A percentile compares a stretch with the other conserved stretches of the same genome.
Evolutionary conservation across 2,888 invertebrate species (phyloP).

Genomic region (Calameuta filiformis): DNA sequence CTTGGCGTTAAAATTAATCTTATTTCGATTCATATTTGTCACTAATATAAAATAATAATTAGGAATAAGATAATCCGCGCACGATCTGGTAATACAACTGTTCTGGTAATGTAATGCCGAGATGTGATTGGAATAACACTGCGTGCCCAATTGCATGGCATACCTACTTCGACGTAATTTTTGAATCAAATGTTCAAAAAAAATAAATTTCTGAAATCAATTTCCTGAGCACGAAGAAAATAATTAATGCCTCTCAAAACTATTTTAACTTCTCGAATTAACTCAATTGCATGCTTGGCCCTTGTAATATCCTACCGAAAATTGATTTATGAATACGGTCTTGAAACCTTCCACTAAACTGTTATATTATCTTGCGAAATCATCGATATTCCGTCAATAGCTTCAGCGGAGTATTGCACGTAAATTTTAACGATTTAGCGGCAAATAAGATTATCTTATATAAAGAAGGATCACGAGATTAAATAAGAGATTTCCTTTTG

Average conservation of each 20-base stretch:
- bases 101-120: background rate
- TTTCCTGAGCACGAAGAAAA: background rate
- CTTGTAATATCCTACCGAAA: background rate
- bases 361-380: slow-evolving; percentile 6
- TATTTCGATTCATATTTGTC: slow-evolving; percentile 33
- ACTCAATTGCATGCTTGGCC: background rate
- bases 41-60: slow-evolving; percentile 12
- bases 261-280: too few species aligned
- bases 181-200: background rate
- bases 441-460: background rate
- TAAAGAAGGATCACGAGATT: background rate
- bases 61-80: background rate
- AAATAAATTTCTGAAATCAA: background rate
- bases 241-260: background rate
- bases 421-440: background rate
- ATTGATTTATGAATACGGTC: background rate
- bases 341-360: background rate
- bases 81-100: background rate
- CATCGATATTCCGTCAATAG: background rate
- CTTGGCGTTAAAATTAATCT: slow-evolving; percentile 28
- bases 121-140: background rate
- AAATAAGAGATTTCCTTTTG: slow-evolving; percentile 2
- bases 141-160: background rate
- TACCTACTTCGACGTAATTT: background rate
- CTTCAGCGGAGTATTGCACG: background rate